phyloP scores from a whole-genome alignment of 2,888 invertebrate genomes.

The Esperia sulphurella region DNA sequence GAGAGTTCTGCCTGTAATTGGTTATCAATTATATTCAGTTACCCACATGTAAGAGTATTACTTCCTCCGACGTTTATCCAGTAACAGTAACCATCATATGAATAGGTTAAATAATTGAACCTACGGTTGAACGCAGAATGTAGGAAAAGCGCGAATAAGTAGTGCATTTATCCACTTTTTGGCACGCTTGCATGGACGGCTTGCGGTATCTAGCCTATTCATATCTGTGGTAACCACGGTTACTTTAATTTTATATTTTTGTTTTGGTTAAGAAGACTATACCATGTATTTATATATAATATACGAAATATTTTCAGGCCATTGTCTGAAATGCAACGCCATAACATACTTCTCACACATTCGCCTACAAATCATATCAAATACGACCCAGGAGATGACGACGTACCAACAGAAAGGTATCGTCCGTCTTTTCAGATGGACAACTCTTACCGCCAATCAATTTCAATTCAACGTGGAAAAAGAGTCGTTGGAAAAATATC shows the following conservation, averaged over 20 bases:
- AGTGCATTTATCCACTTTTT: no score
- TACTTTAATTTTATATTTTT: no score
- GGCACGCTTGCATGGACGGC: no score
- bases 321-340: conserved; percentile 22
- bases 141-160: no score
- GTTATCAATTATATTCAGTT: no score
- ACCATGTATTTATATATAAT: no score
- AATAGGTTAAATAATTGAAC: background rate
- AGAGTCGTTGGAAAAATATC: conserved; percentile 21
- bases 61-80: no score
- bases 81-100: background rate
- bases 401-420: conserved; percentile 28
- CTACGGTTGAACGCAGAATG: background rate
- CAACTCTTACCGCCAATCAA: conserved; percentile 36
- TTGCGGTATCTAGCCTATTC: no score
- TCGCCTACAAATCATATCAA: conserved; percentile 21
- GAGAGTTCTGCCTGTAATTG: no score
- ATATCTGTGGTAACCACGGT: no score
- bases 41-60: no score
- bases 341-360: conserved; percentile 35
- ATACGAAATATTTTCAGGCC: conserved; percentile 40
- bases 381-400: conserved; percentile 7
- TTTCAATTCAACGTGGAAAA: conserved; percentile 50
- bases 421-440: conserved; percentile 22
- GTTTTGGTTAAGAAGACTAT: no score